phyloP scores from a whole-genome alignment of 1,140 invertebrate species.

The Brachionus koreanus region DNA sequence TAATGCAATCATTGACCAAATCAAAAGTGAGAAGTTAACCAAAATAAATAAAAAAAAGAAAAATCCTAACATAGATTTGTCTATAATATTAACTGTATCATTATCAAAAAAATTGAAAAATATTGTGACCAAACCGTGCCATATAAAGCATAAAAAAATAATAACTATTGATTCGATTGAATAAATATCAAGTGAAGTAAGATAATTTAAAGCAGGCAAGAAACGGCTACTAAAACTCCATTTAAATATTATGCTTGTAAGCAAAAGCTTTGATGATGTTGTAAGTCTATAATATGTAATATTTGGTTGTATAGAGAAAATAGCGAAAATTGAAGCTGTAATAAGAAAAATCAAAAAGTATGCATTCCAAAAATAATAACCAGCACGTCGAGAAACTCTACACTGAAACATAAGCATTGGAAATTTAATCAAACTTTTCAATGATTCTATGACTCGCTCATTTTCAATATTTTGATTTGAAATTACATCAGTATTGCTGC shows the following conservation, averaged over 20 bases:
- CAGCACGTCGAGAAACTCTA: conserved; percentile 47
- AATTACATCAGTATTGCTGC: conserved; percentile 46
- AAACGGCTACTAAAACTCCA: conserved; percentile 56
- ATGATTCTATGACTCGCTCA: background rate
- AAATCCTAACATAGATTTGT: background rate
- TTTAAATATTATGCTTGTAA: conserved; percentile 56
- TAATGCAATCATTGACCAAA: background rate
- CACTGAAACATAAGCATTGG: conserved; percentile 46
- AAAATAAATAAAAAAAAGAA: background rate
- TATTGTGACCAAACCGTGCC: background rate
- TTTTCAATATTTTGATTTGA: conserved; percentile 44
- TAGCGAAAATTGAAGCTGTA: conserved; percentile 57
- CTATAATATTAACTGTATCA: background rate
- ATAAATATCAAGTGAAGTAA: conserved; percentile 47
- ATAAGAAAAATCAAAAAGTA: conserved; percentile 51
- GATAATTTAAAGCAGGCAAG: conserved; percentile 56
- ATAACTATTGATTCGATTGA: background rate
- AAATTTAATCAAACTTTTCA: background rate
- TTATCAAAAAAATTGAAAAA: background rate
- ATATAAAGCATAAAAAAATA: conserved; percentile 2
- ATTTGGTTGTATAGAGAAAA: conserved; percentile 55
- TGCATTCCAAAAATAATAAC: conserved; percentile 50
- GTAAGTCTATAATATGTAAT: conserved; percentile 56
- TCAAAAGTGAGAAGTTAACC: background rate
- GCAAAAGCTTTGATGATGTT: conserved; percentile 52